phyloP scores from a whole-genome alignment of 2,797 vertebrate genomes.

The Tragelaphus eurycerus region DNA sequence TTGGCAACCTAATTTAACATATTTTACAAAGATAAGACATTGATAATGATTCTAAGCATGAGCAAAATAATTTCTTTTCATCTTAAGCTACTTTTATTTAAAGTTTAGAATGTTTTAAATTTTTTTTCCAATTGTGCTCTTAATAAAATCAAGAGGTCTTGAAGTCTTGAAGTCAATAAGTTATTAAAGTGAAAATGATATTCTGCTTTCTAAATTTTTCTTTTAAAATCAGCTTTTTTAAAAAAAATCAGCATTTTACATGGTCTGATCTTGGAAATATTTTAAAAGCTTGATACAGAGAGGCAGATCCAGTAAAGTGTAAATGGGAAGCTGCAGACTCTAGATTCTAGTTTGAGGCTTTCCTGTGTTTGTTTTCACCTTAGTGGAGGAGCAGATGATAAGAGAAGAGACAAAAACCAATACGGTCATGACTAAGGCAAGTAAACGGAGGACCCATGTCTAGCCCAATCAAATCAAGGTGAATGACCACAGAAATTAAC shows the following conservation, averaged over 20 bases:
- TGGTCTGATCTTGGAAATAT: background rate
- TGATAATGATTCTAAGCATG: constrained; percentile 10
- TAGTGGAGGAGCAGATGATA: background rate
- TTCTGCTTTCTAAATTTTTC: background rate
- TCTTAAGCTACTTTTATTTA: constrained; percentile 34
- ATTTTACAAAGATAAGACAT: constrained; percentile 34
- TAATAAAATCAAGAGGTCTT: background rate
- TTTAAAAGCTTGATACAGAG: constrained; percentile 20
- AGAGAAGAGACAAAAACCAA: background rate
- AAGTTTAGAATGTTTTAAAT: background rate
- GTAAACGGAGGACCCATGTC: background rate
- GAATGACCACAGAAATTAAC: background rate
- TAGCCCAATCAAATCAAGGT: background rate
- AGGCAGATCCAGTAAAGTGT: background rate
- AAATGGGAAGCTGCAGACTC: background rate
- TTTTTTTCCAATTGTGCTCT: background rate
- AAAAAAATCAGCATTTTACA: background rate
- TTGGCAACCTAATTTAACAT: constrained; percentile 28
- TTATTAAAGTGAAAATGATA: constrained; percentile 7
- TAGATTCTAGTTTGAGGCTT: background rate
- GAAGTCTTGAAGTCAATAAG: background rate
- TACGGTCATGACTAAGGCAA: background rate
- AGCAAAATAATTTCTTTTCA: constrained; percentile 54
- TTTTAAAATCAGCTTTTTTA: background rate
- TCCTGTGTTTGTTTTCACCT: background rate